Evolutionary conservation across 2,888 invertebrate genomes (phyloP), one percentile per base, ranked within the genome.

Genomic region (Chrysolina americana): DNA sequence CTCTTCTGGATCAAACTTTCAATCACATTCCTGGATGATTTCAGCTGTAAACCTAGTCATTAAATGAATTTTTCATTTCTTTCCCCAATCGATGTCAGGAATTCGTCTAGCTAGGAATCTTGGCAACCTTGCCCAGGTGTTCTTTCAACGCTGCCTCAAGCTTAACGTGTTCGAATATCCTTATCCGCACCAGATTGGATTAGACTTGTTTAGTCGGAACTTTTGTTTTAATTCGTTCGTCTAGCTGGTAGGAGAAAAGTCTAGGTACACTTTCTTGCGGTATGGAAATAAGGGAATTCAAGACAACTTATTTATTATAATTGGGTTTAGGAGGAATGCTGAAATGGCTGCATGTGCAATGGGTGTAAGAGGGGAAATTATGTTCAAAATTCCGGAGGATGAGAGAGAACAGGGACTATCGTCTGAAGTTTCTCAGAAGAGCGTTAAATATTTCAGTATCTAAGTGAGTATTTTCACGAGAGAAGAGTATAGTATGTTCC

Each of bases 81-180:
- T 8, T 36, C 36, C 36, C 28, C 5, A 28, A 3, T 28, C 5
- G 28, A 36, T 6, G 36, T 36, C 8, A 36, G 8, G 8, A 36
- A 8, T 36, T 8, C n/a, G n/a, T 8, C 36, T 36, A 8, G 36
- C 4, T 63, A 5, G 10, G 15, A 21, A 44, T n/a, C 8, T 47
- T n/a, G 81, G 85, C 85, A 86, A 85, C 85, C 84, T 84, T 85
- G 84, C 85, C 81, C 82, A 85, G 83, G 84, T 85, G 83, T 83
- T 83, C 83, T 81, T 83, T 82, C 82, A 80, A 78, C 78, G 56
- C 21, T 64, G 74, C 44, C 63, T 73, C 68, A 17, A 63, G 66
- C 73, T 69, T 19, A 73, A 73, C 70, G 74, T 76, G 75, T 73
- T 59, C 59, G 71, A 75, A 75, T 71, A 65, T 73, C 75, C 73